phyloP scores from a whole-genome alignment of 2,113 vertebrate species.

The Silurus asotus region DNA sequence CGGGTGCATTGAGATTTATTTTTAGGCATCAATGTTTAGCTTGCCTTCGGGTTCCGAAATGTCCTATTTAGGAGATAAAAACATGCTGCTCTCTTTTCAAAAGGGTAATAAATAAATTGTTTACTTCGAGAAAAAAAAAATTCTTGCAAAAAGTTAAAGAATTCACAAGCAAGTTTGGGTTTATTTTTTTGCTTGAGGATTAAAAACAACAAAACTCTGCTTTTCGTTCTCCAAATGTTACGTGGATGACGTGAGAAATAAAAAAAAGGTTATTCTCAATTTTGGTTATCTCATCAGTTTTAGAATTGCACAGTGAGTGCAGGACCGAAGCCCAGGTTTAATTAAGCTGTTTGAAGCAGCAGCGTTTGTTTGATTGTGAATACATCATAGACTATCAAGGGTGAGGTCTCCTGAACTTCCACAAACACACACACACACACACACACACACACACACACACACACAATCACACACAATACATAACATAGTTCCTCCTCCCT shows the following conservation, averaged over 20 bases:
- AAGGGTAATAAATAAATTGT: conserved; percentile 38
- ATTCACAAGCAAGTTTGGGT: conserved; percentile 25
- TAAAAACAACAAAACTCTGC: conserved; percentile 26
- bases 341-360: conserved; percentile 43
- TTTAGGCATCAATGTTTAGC: conserved; percentile 37
- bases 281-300: conserved; percentile 32
- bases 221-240: background rate
- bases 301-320: conserved; percentile 3
- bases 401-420: background rate
- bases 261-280: background rate
- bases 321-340: conserved; percentile 35
- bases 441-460: conserved; percentile 18
- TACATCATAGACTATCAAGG: conserved; percentile 42
- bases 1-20: conserved; percentile 25
- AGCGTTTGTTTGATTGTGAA: conserved; percentile 10
- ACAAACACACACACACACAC: conserved; percentile 7
- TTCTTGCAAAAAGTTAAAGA: conserved; percentile 8
- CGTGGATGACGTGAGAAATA: background rate
- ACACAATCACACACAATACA: background rate
- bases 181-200: background rate
- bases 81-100: background rate
- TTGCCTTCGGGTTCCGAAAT: conserved; percentile 47
- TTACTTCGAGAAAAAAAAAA: conserved; percentile 29
- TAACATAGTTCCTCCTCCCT: background rate
- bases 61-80: conserved; percentile 42